phyloP scores from a whole-genome alignment of 2,888 invertebrate species.

The Furcula furcula region DNA sequence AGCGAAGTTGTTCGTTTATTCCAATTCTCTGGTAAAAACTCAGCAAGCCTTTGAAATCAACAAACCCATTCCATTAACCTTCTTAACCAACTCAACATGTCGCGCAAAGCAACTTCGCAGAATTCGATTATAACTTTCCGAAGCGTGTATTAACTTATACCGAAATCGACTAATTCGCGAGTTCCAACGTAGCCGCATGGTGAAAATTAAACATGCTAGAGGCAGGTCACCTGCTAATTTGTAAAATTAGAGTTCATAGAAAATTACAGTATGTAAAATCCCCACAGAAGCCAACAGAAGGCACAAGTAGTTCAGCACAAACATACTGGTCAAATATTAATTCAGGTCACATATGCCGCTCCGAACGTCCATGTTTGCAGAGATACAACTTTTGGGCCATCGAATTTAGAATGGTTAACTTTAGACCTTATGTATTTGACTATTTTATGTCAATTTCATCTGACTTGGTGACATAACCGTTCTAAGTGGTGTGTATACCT shows the following conservation, averaged over 20 bases:
- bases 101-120: constrained; percentile 21
- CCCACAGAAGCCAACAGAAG: constrained; percentile 57
- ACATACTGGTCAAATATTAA: constrained; percentile 72
- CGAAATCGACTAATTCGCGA: constrained; percentile 38
- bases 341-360: constrained; percentile 75
- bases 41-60: neutral
- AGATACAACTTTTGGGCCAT: constrained; percentile 74
- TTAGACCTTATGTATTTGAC: constrained; percentile 64
- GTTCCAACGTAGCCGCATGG: constrained; percentile 29
- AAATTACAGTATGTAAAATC: constrained; percentile 55
- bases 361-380: constrained; percentile 66
- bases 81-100: neutral
- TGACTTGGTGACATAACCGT: constrained; percentile 43
- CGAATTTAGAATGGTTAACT: constrained; percentile 71
- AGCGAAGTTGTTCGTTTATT: neutral
- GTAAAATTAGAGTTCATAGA: constrained; percentile 59
- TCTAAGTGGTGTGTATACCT: neutral
- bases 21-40: neutral
- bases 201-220: constrained; percentile 49
- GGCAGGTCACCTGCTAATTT: constrained; percentile 51
- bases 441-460: constrained; percentile 74
- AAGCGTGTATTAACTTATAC: constrained; percentile 23
- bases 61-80: neutral
- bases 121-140: constrained; percentile 25
- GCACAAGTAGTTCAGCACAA: constrained; percentile 53